These are phyloP conservation scores for Typhlichthys subterraneus DNA, from an alignment of 2,797 vertebrate genomes.

Conservation along the genomic window DNA sequence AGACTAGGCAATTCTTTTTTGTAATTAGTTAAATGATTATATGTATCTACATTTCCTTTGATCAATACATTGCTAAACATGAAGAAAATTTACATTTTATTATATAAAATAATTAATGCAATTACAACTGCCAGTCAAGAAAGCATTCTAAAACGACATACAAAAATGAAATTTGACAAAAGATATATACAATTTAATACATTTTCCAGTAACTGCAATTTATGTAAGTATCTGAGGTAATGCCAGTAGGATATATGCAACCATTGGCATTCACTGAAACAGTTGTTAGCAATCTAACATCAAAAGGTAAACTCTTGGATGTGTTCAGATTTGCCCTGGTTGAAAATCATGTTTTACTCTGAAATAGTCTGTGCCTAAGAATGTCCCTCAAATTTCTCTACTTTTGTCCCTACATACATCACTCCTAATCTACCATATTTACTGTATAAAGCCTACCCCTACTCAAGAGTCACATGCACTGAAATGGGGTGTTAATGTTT, in stretches of 20 bases:
- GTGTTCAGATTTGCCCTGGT: slow-evolving; percentile 18
- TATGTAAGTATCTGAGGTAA: slow-evolving; percentile 71
- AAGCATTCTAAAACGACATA: slow-evolving; percentile 70
- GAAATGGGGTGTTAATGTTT: too few relatives aligned
- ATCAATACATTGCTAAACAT: background rate
- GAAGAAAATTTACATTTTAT: slow-evolving; percentile 64
- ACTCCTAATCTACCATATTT: too few relatives aligned
- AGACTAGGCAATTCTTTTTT: too few relatives aligned
- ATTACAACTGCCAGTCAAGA: slow-evolving; percentile 67
- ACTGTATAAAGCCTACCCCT: too few relatives aligned
- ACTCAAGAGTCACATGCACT: too few relatives aligned
- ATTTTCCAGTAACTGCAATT: slow-evolving; percentile 71
- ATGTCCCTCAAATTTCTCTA: too few relatives aligned
- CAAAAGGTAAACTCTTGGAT: background rate
- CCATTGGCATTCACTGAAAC: slow-evolving; percentile 62
- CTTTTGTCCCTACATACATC: too few relatives aligned
- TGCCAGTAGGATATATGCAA: slow-evolving; percentile 61
- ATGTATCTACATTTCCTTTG: too few relatives aligned
- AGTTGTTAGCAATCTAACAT: background rate
- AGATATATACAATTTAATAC: slow-evolving; percentile 81
- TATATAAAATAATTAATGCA: slow-evolving; percentile 82
- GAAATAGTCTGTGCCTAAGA: too few relatives aligned
- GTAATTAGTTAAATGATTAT: too few relatives aligned
- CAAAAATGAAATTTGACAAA: slow-evolving; percentile 69
- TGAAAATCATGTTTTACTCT: too few relatives aligned